phyloP scores from a whole-genome alignment of 1,140 invertebrate genomes.

The Monomorium pharaonis region DNA sequence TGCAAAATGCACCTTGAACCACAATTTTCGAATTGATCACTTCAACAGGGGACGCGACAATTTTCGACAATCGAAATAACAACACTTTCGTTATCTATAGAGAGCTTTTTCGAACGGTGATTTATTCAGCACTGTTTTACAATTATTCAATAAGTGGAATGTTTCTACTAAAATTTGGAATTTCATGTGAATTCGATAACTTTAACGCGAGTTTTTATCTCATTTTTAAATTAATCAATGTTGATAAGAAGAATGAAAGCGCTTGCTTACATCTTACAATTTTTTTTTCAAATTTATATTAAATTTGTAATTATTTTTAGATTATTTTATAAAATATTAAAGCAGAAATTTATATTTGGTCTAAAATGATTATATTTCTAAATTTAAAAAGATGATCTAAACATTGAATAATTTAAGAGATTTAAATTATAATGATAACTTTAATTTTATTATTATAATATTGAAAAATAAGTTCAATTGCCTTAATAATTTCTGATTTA shows the following conservation, averaged over 20 bases:
- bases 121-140: neutral
- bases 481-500: neutral
- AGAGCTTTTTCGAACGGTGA: neutral
- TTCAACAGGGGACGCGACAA: neutral
- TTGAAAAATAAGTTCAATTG: neutral
- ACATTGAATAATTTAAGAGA: neutral
- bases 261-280: neutral
- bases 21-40: neutral
- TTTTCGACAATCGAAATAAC: neutral
- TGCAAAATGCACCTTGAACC: slow-evolving; percentile 37
- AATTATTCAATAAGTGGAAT: neutral
- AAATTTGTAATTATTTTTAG: neutral
- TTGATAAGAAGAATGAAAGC: neutral
- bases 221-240: neutral
- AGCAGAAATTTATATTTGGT: neutral
- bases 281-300: neutral
- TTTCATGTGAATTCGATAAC: neutral
- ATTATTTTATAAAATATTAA: neutral
- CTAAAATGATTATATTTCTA: neutral
- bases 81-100: neutral
- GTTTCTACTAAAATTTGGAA: neutral
- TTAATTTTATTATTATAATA: neutral
- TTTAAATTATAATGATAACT: neutral
- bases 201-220: neutral
- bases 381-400: neutral